Conservation (phyloP, 2,888 invertebrate genomes). For the Sisyra nigra region DNA sequence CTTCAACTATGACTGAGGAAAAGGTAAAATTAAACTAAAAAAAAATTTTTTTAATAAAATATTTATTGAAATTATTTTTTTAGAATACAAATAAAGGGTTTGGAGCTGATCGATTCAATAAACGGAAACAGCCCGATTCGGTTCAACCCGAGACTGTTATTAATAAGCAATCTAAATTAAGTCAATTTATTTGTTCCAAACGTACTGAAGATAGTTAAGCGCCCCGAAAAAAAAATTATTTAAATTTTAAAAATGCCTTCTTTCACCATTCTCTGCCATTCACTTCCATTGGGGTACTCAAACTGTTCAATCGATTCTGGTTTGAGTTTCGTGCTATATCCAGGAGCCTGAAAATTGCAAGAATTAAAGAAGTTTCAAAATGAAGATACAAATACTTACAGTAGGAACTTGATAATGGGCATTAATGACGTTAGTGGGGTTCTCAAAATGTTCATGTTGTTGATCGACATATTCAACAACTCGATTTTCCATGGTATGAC, state of each 20-base stretch:
- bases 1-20: background rate
- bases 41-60: background rate
- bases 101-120: slow-evolving; percentile 7
- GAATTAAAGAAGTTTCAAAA: slow-evolving; percentile 2
- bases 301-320: slow-evolving; percentile 48
- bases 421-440: slow-evolving; percentile 51
- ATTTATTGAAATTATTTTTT: background rate
- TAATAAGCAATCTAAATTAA: slow-evolving; percentile 33
- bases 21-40: background rate
- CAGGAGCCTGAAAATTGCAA: slow-evolving; percentile 38
- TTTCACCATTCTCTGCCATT: slow-evolving; percentile 39
- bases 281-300: slow-evolving; percentile 60
- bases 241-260: no score
- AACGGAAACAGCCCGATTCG: slow-evolving; percentile 12
- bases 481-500: slow-evolving; percentile 51
- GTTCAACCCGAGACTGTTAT: slow-evolving; percentile 21
- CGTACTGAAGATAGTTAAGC: slow-evolving; percentile 7
- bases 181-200: slow-evolving; percentile 32
- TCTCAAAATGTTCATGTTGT: slow-evolving; percentile 73
- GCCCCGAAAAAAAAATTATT: no score
- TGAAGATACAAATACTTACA: slow-evolving; percentile 25
- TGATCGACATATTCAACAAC: slow-evolving; percentile 80
- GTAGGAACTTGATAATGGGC: slow-evolving; percentile 62
- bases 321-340: slow-evolving; percentile 70
- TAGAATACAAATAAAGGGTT: background rate